Evolutionary conservation across 2,113 vertebrate species (phyloP), one percentile per base, ranked within the genome.

Genomic region (Pterophyllum scalare): DNA sequence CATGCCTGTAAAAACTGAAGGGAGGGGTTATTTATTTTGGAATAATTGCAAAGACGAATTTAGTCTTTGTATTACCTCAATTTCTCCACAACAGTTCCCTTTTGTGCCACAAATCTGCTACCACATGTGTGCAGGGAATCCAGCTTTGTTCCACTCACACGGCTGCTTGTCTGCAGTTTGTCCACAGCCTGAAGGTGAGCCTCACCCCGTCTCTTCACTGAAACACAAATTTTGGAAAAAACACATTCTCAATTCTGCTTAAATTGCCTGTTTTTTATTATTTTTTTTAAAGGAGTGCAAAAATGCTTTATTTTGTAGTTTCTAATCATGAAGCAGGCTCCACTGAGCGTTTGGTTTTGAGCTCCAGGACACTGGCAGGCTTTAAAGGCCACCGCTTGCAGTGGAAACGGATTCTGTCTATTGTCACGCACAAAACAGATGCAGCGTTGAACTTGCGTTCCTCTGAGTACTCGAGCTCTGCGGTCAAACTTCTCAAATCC

Each of bases 311-410:
- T 31, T 72, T 26, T 52, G 46, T 3, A 8, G 13, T 65, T 64
- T 11, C 33, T 52, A 79, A 10, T 58, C 22, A 2, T 64, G 64
- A 64, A 40, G 38, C 40, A 2, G 19, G 7, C 60, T 77, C n/a
- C 40, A 75, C 56, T 40, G 13, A 10, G 46, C 5, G 2, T 5
- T 38, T 22, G 59, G 28, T 10, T 8, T 60, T 31, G n/a, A 56
- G 79, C 82, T 46, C 33, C 14, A 6, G 78, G 77, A 49, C 81
- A 11, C 82, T 59, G 58, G 60, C 65, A 31, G 79, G 13, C 62
- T 35, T 17, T 76, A 60, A 76, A 61, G 60, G 70, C 35, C 62
- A 26, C 15, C 1, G 7, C 20, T 54, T 24, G 28, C 64, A 17
- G 28, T 33, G 40, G 28, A 62, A 64, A 19, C 33, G 24, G 31